A percentile compares a stretch with the other conserved stretches of the same genome.
These are phyloP conservation scores for Dryobota labecula DNA, from an alignment of 2,888 invertebrate genomes.

Conservation along the genomic window DNA sequence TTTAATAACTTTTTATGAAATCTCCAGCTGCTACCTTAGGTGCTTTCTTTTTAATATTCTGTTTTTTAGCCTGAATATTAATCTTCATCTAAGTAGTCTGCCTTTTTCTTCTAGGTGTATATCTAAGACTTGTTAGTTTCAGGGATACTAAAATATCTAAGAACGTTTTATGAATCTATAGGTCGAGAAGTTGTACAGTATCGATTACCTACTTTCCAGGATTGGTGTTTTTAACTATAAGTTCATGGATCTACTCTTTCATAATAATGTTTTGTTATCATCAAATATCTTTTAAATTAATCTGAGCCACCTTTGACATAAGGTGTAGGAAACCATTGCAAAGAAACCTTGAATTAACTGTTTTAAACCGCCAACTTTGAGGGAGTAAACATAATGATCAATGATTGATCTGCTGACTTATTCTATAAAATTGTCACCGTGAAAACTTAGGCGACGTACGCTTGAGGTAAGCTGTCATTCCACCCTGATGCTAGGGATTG, in stretches of 20 bases:
- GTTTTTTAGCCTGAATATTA: constrained; percentile 10
- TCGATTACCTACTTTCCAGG: not conserved
- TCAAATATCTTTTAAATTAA: not conserved
- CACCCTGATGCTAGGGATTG: no score
- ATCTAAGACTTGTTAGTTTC: not conserved
- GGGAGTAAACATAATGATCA: not conserved
- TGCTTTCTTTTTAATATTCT: constrained; percentile 42
- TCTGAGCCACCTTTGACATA: no score
- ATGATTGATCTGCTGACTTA: not conserved
- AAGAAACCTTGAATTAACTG: not conserved
- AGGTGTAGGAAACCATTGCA: no score
- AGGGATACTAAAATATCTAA: not conserved
- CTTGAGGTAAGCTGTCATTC: no score
- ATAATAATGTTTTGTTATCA: not conserved
- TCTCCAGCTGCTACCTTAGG: constrained; percentile 47
- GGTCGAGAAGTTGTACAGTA: not conserved
- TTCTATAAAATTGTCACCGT: no score
- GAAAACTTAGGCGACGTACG: no score
- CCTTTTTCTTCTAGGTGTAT: not conserved
- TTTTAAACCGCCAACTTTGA: not conserved
- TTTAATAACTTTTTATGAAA: constrained; percentile 43
- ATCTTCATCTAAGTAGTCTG: constrained; percentile 2
- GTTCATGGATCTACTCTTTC: not conserved
- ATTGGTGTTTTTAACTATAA: not conserved
- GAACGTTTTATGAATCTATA: not conserved